Conservation (phyloP, 1,140 invertebrate genomes). For the Drosophila mojavensis region DNA sequence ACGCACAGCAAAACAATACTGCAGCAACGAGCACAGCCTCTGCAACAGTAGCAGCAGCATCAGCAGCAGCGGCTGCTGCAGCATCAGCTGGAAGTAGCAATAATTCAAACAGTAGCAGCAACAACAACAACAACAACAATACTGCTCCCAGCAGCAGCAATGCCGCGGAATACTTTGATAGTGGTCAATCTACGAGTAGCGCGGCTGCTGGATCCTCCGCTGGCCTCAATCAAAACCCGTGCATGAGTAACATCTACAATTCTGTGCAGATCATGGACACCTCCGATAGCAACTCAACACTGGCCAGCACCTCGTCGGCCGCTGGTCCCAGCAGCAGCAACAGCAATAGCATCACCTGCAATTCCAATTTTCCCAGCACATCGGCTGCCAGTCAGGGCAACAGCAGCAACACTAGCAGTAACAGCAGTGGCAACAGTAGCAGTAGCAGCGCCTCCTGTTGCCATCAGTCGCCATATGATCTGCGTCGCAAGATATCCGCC, state of each 20-base stretch:
- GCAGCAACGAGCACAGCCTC: slow-evolving; percentile 37
- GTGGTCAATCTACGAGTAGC: slow-evolving; percentile 59
- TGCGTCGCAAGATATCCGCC: slow-evolving; percentile 92
- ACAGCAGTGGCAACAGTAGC: slow-evolving; percentile 18
- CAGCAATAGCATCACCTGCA: slow-evolving; percentile 42
- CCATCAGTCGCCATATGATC: slow-evolving; percentile 93
- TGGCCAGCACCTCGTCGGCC: slow-evolving; percentile 33
- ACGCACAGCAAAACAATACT: slow-evolving; percentile 33
- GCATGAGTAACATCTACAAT: slow-evolving; percentile 53
- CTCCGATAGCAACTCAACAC: slow-evolving; percentile 47
- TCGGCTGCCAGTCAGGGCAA: slow-evolving; percentile 51
- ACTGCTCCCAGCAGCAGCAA: slow-evolving; percentile 22
- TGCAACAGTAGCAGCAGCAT: slow-evolving; percentile 4
- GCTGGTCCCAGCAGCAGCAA: slow-evolving; percentile 40
- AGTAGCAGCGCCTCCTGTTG: slow-evolving; percentile 85
- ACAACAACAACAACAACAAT: slow-evolving; percentile 3
- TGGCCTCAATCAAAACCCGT: slow-evolving; percentile 29
- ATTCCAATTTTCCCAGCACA: slow-evolving; percentile 47
- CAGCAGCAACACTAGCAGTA: slow-evolving; percentile 23
- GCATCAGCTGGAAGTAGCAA: slow-evolving; percentile 4
- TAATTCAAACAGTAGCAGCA: slow-evolving; percentile 26
- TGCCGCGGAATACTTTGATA: slow-evolving; percentile 67
- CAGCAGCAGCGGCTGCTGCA: too few relatives aligned
- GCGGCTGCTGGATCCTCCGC: slow-evolving; percentile 10
- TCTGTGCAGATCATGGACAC: slow-evolving; percentile 71